Base-by-base conservation (phyloP, 2,797 vertebrate species). In the Pseudocheirus occidentalis region DNA sequence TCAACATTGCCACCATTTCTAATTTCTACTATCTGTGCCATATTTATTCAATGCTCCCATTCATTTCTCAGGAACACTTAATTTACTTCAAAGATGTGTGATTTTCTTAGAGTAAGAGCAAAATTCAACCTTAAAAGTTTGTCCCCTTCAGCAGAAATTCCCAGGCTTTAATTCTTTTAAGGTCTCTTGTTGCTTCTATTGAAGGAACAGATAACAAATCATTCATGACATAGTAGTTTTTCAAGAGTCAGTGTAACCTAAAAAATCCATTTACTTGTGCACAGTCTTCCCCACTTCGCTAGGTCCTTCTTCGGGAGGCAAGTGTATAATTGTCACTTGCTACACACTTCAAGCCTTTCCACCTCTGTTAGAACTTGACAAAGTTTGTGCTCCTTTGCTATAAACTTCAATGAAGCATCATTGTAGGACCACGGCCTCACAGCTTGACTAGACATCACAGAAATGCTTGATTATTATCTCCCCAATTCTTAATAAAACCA, bases 21-120 rank as follows among this genome's bases (percentile, higher is more conserved):
- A 87, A 81, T 66, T 97, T 94, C 95, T 95, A 95, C 91, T 52
- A 95, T 94, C 56, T 91, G 94, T 94, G 97, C 92, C 94, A 95
- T 91, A 92, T 13, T 58, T 92, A 92, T 91, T 94, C 46, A 92
- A 73, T 55, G 81, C 94, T 95, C 91, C 93, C 91, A 93, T 95
- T 95, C 94, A 94, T 96, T 96, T 94, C 96, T 97, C 59, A 95
- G 95, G 96, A 97, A 96, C 55, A 94, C 91, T 95, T 94, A 95
- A 94, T 11, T 90, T 50, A 87, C 40, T 87, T 87, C 40, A 87
- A 46, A 24, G 73, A 87, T 87, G 21, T 46, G 40, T 87, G 40
- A 87, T 87, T 87, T 87, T 87, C 73, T 87, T 46, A 27, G 21
- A 87, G 73, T 24, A 46, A 87, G 50, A 87, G 24, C 31, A 62